Base-by-base conservation (phyloP, 1,140 invertebrate species). In the Drosophila orena region DNA sequence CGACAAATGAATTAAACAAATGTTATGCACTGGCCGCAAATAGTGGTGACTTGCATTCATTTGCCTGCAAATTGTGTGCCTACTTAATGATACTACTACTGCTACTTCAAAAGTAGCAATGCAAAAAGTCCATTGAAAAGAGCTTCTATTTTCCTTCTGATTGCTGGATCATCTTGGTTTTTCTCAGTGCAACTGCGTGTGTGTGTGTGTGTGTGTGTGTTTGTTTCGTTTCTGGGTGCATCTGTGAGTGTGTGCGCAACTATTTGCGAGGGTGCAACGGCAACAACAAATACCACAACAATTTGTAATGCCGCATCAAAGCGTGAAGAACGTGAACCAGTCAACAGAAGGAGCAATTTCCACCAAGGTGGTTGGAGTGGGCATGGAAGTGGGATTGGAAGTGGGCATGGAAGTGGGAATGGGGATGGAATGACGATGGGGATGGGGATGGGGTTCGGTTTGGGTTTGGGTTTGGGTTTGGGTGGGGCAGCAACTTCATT, bases 251-350 rank as follows among this genome's bases (percentile, higher is more conserved):
- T 50, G 43, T 72, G 64, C 37, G 64, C 37, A 52, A 70, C 66
- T 70, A 70, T 69, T 70, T 70, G 66, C 66, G 64, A 70, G 66
- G 66, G 66, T 70, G 66, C 66, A 70, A 38, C 49, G 65, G 49
- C 49, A 69, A 68, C 66, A 70, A 69, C 66, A 69, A 70, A 70
- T 70, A 69, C 66, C 68, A 72, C 69, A 72, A 71, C 68, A 73
- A 71, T 72, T 72, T 70, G 66, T 70, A 70, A 70, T 70, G 66
- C 66, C 66, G 66, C 66, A 70, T 70, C 64, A 70, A 70, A 70
- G 66, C 66, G 52, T 70, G 66, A 70, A 70, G 60, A 68, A 65
- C 64, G 64, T 65, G 64, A 65, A 68, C 59, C 64, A 68, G 64
- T 68, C 64, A 35, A 50, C 59, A 68, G 64, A 68, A 65, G 59